phyloP scores from a whole-genome alignment of 2,888 invertebrate genomes.

The Drosophila greeni region DNA sequence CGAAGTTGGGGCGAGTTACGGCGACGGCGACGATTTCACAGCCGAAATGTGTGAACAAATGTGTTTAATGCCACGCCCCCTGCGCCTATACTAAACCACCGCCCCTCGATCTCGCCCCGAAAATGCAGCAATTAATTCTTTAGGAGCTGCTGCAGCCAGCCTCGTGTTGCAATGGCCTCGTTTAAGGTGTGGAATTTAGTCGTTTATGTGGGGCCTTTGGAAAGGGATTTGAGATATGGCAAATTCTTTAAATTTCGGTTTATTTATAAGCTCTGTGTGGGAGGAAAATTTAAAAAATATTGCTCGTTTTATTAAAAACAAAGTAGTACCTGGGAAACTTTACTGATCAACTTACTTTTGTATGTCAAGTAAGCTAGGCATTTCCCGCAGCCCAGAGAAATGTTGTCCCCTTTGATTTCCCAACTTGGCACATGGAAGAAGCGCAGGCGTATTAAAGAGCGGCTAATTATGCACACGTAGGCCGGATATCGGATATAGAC shows the following conservation, averaged over 20 bases:
- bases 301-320: too few relatives aligned
- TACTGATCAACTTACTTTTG: too few relatives aligned
- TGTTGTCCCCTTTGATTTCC: conserved; percentile 10
- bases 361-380: too few relatives aligned
- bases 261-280: too few relatives aligned
- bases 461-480: conserved; percentile 27
- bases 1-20: conserved; percentile 7
- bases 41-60: conserved; percentile 39
- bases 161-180: conserved; percentile 16
- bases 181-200: conserved; percentile 22
- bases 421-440: conserved; percentile 8
- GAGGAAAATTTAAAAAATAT: too few relatives aligned
- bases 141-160: conserved; percentile 13
- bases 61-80: conserved; percentile 18
- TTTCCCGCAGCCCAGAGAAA: background rate
- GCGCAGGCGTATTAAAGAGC: conserved; percentile 23
- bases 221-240: conserved; percentile 8
- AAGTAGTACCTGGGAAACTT: too few relatives aligned
- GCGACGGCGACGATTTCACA: conserved; percentile 1
- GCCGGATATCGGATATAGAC: conserved; percentile 37
- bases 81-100: conserved; percentile 1
- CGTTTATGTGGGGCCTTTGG: conserved; percentile 1
- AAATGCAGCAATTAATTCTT: conserved; percentile 32
- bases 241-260: conserved; percentile 8
- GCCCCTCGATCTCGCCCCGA: conserved; percentile 21